Conservation (phyloP, 2,888 invertebrate genomes). For the Taenaris catops region DNA sequence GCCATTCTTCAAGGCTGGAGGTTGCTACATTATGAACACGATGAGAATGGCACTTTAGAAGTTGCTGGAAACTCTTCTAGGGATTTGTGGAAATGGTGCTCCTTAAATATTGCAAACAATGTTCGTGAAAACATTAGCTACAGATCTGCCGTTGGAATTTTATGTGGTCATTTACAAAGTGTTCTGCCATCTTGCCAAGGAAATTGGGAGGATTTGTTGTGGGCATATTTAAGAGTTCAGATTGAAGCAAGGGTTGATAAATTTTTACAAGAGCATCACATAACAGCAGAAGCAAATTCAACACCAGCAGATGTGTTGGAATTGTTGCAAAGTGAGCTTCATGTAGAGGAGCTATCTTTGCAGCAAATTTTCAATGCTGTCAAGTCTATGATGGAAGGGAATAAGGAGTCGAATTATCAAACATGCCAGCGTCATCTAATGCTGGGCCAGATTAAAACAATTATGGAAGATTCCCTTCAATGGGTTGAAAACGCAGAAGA, state of each 20-base stretch:
- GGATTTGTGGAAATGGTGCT: conserved; percentile 88
- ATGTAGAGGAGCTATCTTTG: conserved; percentile 55
- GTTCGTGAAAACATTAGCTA: conserved; percentile 76
- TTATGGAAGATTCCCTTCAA: conserved; percentile 85
- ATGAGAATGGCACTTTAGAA: conserved; percentile 70
- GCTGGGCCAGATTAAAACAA: conserved; percentile 86
- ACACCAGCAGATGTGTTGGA: conserved; percentile 60
- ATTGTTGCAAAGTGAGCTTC: conserved; percentile 54
- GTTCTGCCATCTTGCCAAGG: conserved; percentile 86
- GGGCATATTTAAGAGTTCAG: conserved; percentile 91
- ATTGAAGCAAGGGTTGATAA: conserved; percentile 92
- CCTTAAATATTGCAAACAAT: conserved; percentile 81
- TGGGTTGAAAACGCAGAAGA: conserved; percentile 81
- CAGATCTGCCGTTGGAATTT: conserved; percentile 85
- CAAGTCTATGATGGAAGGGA: conserved; percentile 68
- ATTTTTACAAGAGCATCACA: conserved; percentile 66
- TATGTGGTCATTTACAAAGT: conserved; percentile 91
- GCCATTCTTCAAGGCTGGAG: conserved; percentile 95
- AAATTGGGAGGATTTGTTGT: conserved; percentile 94
- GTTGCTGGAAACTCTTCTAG: conserved; percentile 91
- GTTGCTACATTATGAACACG: conserved; percentile 90
- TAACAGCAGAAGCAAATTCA: conserved; percentile 63
- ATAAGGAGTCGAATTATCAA: conserved; percentile 84
- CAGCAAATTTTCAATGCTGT: conserved; percentile 65
- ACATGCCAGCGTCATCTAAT: conserved; percentile 92